Conservation (phyloP, 2,113 vertebrate genomes). For the Chionomys nivalis region DNA sequence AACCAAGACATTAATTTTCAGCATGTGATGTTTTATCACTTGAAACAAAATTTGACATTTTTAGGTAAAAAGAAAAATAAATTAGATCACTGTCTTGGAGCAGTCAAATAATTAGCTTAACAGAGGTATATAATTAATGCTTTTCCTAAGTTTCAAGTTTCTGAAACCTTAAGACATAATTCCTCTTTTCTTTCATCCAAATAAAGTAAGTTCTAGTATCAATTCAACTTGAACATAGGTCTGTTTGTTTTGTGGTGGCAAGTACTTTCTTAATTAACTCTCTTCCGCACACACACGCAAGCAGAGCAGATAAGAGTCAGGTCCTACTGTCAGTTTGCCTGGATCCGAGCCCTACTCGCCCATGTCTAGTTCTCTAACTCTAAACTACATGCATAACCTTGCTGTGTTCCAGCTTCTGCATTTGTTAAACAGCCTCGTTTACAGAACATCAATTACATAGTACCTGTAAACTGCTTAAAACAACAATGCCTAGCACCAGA, state of each 20-base stretch:
- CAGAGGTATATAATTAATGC: neutral
- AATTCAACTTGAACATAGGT: neutral
- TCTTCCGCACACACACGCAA: neutral
- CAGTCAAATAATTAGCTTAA: conserved; percentile 33
- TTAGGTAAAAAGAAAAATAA: conserved; percentile 52
- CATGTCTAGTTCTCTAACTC: neutral
- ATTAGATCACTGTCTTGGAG: conserved; percentile 26
- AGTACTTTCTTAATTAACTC: neutral
- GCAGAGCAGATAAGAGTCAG: neutral
- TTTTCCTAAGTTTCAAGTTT: conserved; percentile 24
- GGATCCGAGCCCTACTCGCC: neutral
- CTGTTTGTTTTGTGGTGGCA: conserved; percentile 8
- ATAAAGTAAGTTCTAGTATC: conserved; percentile 32
- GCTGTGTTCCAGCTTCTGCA: neutral
- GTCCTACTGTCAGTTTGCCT: neutral
- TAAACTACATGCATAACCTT: neutral
- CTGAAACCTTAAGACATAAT: conserved; percentile 17
- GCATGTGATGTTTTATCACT: conserved; percentile 18
- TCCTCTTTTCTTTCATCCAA: conserved; percentile 35
- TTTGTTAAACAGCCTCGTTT: neutral
- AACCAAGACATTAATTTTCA: conserved; percentile 60
- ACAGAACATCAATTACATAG: neutral
- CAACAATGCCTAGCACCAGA: neutral
- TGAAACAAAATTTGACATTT: conserved; percentile 48
- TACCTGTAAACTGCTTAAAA: neutral